Evolutionary conservation across 1,140 invertebrate genomes (phyloP).

Genomic region (Conopomorpha cramerella): DNA sequence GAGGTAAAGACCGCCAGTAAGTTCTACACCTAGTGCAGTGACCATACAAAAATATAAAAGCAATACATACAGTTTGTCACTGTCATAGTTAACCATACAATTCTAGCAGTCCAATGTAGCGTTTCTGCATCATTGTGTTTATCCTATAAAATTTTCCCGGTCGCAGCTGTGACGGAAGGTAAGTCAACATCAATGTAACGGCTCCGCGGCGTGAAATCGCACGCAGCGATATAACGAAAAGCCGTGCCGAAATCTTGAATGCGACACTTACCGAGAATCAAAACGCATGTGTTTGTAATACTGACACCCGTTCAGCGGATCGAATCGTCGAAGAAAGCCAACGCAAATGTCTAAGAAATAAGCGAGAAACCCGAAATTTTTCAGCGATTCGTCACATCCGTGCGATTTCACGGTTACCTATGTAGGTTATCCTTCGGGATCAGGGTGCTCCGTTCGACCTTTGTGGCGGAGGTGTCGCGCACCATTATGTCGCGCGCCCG

Average conservation of each 20-base stretch:
- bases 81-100: too few species aligned
- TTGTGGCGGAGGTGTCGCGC: constrained; percentile 17
- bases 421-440: constrained; percentile 26
- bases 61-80: too few species aligned
- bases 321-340: constrained; percentile 55
- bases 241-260: constrained; percentile 38
- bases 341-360: constrained; percentile 59
- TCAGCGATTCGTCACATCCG: constrained; percentile 47
- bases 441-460: constrained; percentile 5
- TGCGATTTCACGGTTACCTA: constrained; percentile 48
- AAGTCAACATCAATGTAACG: constrained; percentile 59
- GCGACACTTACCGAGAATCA: constrained; percentile 31
- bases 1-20: too few species aligned
- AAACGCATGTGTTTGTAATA: constrained; percentile 52
- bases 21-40: too few species aligned
- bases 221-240: constrained; percentile 53
- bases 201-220: constrained; percentile 41
- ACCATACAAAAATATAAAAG: too few species aligned
- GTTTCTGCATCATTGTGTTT: too few species aligned
- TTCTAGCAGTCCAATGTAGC: too few species aligned
- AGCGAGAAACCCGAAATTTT: constrained; percentile 60
- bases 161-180: constrained; percentile 58
- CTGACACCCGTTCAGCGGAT: constrained; percentile 49
- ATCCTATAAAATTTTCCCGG: too few species aligned
- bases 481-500: constrained; percentile 32